A percentile compares a stretch with the other conserved stretches of the same genome.
Conservation (phyloP, 2,113 vertebrate genomes). For the Tenrec ecaudatus region DNA sequence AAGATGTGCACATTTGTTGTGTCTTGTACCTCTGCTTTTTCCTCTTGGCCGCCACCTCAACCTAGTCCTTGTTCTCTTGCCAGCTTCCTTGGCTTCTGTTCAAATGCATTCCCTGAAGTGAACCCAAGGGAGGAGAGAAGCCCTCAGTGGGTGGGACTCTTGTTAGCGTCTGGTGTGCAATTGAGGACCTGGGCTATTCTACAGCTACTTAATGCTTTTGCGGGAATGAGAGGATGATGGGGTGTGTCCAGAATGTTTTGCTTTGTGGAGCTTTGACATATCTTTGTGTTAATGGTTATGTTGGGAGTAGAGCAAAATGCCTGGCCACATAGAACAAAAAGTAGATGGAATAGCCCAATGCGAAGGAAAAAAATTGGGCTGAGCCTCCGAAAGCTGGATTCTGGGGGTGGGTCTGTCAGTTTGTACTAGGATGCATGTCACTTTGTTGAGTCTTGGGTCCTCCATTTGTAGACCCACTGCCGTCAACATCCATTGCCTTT, state of each 20-base stretch:
- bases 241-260: neutral
- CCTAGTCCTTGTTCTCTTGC: conserved; percentile 21
- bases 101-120: conserved; percentile 57
- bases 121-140: conserved; percentile 1
- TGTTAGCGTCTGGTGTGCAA: conserved; percentile 2
- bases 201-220: neutral
- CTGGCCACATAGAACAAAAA: neutral
- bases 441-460: neutral
- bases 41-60: neutral
- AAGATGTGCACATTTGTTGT: conserved; percentile 10
- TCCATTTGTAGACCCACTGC: neutral
- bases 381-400: neutral
- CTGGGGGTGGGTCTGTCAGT: neutral
- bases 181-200: conserved; percentile 5
- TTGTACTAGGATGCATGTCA: neutral
- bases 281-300: neutral
- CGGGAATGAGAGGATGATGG: conserved; percentile 23
- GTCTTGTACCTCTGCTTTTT: conserved; percentile 9
- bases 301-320: neutral
- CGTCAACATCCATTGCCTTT: too few relatives aligned
- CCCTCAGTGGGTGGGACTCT: neutral
- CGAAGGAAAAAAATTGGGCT: too few relatives aligned
- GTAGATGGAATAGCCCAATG: neutral
- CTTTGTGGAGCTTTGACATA: conserved; percentile 46
- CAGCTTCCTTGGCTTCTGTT: conserved; percentile 50